Evolutionary conservation across 2,888 invertebrate species (phyloP).

Genomic region (Caradrina clavipalpis): DNA sequence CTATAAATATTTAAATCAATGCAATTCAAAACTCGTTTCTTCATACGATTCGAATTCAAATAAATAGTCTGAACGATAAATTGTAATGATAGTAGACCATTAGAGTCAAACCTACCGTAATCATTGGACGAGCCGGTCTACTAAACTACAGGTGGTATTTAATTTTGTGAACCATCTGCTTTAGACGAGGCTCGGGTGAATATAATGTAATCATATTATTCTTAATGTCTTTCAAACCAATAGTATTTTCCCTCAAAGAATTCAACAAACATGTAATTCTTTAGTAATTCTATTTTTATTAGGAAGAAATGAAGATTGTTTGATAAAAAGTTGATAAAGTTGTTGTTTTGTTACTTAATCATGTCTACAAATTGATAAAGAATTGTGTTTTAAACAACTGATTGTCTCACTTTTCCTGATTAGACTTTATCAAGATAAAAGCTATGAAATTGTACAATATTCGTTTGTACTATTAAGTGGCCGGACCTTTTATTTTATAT

Average conservation of each 20-base stretch:
- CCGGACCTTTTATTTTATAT: background rate
- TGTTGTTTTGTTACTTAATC: constrained; percentile 54
- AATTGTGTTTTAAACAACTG: constrained; percentile 15
- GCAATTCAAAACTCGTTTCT: constrained; percentile 68
- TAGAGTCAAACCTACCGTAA: constrained; percentile 81
- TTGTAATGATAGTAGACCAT: constrained; percentile 78
- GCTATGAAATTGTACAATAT: background rate
- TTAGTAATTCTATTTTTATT: constrained; percentile 58
- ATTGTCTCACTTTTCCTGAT: background rate
- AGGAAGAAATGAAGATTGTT: constrained; percentile 47
- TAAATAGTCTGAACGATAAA: constrained; percentile 79
- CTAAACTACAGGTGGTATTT: constrained; percentile 85
- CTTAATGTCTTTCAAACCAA: constrained; percentile 62
- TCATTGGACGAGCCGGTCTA: constrained; percentile 75
- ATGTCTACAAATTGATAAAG: constrained; percentile 9
- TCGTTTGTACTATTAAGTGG: background rate
- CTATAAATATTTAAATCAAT: constrained; percentile 75
- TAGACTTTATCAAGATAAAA: background rate
- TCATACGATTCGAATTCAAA: constrained; percentile 76
- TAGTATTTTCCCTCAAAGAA: constrained; percentile 50
- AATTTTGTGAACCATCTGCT: constrained; percentile 72
- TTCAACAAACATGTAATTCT: constrained; percentile 56
- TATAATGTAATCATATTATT: constrained; percentile 69
- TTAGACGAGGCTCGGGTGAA: constrained; percentile 55
- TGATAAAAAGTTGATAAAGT: constrained; percentile 43